These are phyloP conservation scores for Sarcoramphus papa DNA, from an alignment of 2,797 vertebrate genomes.

Conservation along the genomic window DNA sequence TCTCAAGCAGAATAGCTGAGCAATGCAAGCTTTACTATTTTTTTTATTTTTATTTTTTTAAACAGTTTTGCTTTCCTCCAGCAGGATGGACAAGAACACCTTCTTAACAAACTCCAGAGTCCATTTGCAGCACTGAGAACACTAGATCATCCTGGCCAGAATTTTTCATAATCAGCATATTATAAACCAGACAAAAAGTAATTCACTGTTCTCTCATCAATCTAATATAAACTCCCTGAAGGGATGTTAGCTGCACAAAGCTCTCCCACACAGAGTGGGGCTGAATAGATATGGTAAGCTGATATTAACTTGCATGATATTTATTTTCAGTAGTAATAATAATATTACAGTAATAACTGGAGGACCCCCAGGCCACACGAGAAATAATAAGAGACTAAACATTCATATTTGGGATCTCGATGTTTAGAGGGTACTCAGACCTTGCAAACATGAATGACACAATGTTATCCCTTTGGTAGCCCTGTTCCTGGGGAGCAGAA, in stretches of 20 bases:
- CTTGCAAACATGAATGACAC: neutral
- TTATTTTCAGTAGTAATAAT: slow-evolving; percentile 52
- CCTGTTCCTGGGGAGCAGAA: neutral
- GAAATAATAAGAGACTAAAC: slow-evolving; percentile 5
- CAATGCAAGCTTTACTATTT: neutral
- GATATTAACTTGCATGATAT: slow-evolving; percentile 27
- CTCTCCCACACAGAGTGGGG: slow-evolving; percentile 2
- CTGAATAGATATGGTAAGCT: neutral
- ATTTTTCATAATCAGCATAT: slow-evolving; percentile 49
- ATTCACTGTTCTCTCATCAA: slow-evolving; percentile 45
- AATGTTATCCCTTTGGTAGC: neutral
- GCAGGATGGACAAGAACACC: neutral
- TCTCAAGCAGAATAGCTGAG: neutral
- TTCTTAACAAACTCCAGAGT: neutral
- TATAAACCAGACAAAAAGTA: slow-evolving; percentile 43
- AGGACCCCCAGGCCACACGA: neutral
- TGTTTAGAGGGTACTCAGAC: neutral
- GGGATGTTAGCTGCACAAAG: slow-evolving; percentile 15
- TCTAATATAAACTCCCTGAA: slow-evolving; percentile 33
- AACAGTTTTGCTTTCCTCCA: neutral
- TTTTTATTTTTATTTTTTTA: neutral
- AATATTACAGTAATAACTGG: slow-evolving; percentile 40
- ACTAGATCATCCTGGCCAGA: neutral
- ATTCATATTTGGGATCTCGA: neutral
- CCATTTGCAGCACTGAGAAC: neutral